These are phyloP conservation scores for Symphodus melops DNA, from an alignment of 2,113 vertebrate species.

Conservation along the genomic window DNA sequence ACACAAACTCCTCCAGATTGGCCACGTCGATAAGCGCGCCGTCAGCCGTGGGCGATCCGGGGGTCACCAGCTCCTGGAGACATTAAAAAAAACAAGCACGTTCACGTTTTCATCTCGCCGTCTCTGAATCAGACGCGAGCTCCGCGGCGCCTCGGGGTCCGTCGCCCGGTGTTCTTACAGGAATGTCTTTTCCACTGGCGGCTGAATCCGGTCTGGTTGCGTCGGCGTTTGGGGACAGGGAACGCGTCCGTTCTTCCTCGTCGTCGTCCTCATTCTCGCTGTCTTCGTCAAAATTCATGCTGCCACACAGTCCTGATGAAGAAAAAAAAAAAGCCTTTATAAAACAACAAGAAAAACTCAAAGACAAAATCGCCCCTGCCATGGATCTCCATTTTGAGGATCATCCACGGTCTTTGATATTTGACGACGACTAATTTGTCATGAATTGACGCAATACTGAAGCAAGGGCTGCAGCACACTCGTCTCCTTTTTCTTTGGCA, in stretches of 20 bases:
- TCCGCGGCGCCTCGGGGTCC: neutral
- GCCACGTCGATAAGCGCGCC: constrained; percentile 84
- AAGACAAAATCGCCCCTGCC: neutral
- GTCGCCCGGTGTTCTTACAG: constrained; percentile 76
- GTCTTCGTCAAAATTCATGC: constrained; percentile 94
- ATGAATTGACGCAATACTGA: constrained; percentile 46
- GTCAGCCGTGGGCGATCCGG: constrained; percentile 81
- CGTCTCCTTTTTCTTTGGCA: neutral
- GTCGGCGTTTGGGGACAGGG: constrained; percentile 79
- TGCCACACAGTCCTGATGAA: constrained; percentile 88
- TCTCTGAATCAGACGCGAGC: neutral
- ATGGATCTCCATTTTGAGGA: neutral
- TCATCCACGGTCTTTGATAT: constrained; percentile 28
- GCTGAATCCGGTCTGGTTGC: constrained; percentile 86
- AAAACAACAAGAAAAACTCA: no score
- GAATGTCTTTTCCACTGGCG: constrained; percentile 84
- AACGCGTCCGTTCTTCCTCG: constrained; percentile 72
- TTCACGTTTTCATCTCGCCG: neutral
- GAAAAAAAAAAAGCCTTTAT: neutral
- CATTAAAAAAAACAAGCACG: neutral
- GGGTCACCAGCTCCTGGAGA: constrained; percentile 83
- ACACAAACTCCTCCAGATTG: constrained; percentile 91
- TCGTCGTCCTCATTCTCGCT: constrained; percentile 82
- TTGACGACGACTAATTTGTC: neutral
- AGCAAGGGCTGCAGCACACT: constrained; percentile 24